A percentile compares a stretch with the other conserved stretches of the same genome.
Conservation (phyloP, 2,888 invertebrate genomes). For the Drosophila anomalata region DNA sequence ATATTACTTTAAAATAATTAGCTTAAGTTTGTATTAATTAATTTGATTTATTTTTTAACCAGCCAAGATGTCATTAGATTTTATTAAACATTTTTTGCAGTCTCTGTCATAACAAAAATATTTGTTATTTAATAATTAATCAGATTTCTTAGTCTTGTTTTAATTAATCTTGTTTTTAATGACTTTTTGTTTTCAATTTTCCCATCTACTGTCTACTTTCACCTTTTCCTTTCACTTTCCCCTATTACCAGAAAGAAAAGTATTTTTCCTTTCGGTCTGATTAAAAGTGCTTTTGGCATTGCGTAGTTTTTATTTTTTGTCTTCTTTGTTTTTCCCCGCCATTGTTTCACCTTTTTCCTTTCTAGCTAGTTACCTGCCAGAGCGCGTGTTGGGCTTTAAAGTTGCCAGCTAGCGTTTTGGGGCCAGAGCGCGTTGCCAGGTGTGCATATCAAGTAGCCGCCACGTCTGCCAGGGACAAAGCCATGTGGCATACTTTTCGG, state of each 20-base stretch:
- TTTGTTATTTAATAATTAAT: not conserved
- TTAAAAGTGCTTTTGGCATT: not conserved
- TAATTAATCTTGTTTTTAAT: not conserved
- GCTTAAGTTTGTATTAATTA: not conserved
- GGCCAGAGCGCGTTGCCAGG: constrained; percentile 57
- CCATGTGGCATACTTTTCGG: constrained; percentile 51
- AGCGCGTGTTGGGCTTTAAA: constrained; percentile 59
- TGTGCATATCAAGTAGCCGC: constrained; percentile 74
- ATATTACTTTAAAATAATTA: not conserved
- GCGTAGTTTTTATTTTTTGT: not conserved
- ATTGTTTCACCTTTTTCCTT: constrained; percentile 10
- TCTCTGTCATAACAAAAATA: not conserved
- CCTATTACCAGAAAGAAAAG: not conserved
- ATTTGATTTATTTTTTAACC: not conserved
- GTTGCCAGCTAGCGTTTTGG: constrained; percentile 35
- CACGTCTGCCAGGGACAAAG: constrained; percentile 38
- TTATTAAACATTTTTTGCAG: not conserved
- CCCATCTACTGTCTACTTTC: not conserved
- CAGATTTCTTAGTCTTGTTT: not conserved
- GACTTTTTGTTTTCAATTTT: not conserved
- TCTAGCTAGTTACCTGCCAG: constrained; percentile 30
- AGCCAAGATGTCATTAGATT: too few relatives aligned
- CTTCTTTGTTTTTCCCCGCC: constrained; percentile 13
- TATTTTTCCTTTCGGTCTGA: constrained; percentile 11
- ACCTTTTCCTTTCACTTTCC: not conserved